Evolutionary conservation across 2,113 vertebrate species (phyloP).

Genomic region (rabbit (Oryctolagus cuniculus)): mOryCun1.1 NC_091435.1:107539001-107539500

Average conservation of each 20-base stretch:
- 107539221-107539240: background rate
- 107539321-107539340: background rate
- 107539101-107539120: too few relatives aligned
- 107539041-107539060: too few relatives aligned
- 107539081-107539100: too few relatives aligned
- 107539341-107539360: background rate
- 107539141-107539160: too few relatives aligned
- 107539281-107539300: background rate
- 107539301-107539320: background rate
- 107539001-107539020: too few relatives aligned
- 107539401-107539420: background rate
- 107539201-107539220: background rate
- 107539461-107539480: background rate
- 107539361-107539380: background rate
- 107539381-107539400: background rate
- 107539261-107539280: background rate
- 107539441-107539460: slow-evolving; percentile 5
- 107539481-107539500: background rate
- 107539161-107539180: too few relatives aligned
- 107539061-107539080: too few relatives aligned
- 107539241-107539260: slow-evolving; percentile 1
- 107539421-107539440: background rate
- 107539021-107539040: too few relatives aligned
- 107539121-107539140: too few relatives aligned
- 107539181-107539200: too few relatives aligned